Evolutionary conservation across 1,140 invertebrate species (phyloP), one percentile per base, ranked within the genome.

Genomic region (Nasonia vitripennis): DNA sequence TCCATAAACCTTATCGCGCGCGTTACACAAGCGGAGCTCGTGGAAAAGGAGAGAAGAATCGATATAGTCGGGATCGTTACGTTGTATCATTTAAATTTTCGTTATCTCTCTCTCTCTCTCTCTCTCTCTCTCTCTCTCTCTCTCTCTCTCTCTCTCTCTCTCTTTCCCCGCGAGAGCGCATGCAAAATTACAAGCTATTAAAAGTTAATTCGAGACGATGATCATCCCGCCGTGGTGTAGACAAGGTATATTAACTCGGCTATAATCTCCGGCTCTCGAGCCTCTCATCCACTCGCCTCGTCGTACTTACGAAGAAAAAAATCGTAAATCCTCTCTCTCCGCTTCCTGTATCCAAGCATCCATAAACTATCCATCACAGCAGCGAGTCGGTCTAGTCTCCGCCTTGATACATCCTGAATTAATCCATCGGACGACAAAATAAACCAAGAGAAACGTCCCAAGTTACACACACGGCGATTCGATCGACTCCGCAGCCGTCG

Each of bases 211-310:
- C 31, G 78, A 62, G 51, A 62, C 27, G 55, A 86, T 87, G 87
- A 86, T 89, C 90, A 90, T 51, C 23, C 75, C 20, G 17, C 41
- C 41, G 73, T 0, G 17, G 74, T 41, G 41, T 34, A 31, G 70
- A 41, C 37, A 75, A 23, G 75, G 34, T 23, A 20, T 10, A 27
- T 37, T 79, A 31, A 62, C 48, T 77, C 41, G 74, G 74, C 41
- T 62, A 77, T 45, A 77, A 77, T 77, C 74, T 51, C 41, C 20
- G 27, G 27, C 27, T 62, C 73, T 48, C 74, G 74, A 55, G 67
- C 0, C 0, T 0, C 27, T 10, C 68, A 9, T 17, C 14, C 68
- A n/a, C 9, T 11, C 68, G 27, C 68, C 27, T 27, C 31, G 34
- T 71, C 31, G 14, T 17, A 14, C 27, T 27, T 23, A n/a, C 0